Evolutionary conservation across 2,113 vertebrate species (phyloP).

Genomic region (Odobenus rosmarus): DNA sequence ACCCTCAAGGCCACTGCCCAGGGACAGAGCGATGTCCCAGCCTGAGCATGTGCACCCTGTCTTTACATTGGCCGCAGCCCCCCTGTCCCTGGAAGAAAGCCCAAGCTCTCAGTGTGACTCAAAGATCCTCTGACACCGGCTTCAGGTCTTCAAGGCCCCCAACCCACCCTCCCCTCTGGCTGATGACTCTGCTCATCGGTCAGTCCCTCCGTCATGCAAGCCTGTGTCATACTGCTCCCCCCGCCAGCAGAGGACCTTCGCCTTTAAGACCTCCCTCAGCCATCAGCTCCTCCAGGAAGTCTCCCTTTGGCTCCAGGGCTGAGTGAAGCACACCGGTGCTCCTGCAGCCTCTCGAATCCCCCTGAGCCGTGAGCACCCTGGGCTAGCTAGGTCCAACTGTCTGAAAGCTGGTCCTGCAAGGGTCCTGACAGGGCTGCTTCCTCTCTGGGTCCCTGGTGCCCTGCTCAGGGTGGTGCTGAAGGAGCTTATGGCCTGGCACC

Average conservation of each 20-base stretch:
- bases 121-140: background rate
- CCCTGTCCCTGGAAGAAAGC: background rate
- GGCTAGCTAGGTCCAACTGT: background rate
- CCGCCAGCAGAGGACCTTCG: background rate
- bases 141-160: background rate
- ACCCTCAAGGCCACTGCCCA: background rate
- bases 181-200: background rate
- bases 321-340: background rate
- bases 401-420: background rate
- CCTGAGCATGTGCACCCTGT: background rate
- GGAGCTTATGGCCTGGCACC: background rate
- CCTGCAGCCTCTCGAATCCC: accelerated
- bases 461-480: background rate
- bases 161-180: accelerated
- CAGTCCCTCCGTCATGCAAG: background rate
- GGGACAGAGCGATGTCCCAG: background rate
- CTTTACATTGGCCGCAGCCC: background rate
- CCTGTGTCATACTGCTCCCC: background rate
- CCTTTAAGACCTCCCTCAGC: background rate
- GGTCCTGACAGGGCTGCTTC: background rate
- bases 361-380: accelerated
- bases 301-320: background rate
- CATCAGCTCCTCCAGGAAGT: background rate
- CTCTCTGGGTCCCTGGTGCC: background rate
- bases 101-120: background rate